Conservation (phyloP, 2,113 vertebrate genomes). For the Leptodactylus fuscus region DNA sequence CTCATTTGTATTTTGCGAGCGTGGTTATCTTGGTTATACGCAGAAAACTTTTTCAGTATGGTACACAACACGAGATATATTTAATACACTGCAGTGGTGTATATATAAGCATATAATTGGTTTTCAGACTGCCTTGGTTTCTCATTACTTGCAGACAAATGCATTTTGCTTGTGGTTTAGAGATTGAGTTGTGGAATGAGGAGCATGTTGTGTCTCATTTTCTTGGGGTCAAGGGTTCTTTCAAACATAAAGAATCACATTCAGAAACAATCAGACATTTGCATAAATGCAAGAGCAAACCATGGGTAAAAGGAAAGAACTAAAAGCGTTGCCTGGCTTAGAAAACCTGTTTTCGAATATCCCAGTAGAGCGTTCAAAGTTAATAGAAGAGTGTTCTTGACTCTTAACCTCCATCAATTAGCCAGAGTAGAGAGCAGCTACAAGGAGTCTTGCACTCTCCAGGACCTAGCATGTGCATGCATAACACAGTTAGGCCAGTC, state of each 20-base stretch:
- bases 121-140: conserved; percentile 43
- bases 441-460: not conserved
- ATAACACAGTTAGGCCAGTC: too few species aligned
- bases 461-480: not conserved
- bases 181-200: conserved; percentile 26
- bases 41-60: conserved; percentile 39
- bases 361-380: not conserved
- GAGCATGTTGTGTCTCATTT: conserved; percentile 48
- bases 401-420: not conserved
- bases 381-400: not conserved
- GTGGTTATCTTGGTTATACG: conserved; percentile 28
- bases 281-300: conserved; percentile 4
- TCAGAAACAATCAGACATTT: conserved; percentile 35
- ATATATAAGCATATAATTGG: conserved; percentile 52
- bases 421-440: not conserved
- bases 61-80: conserved; percentile 9
- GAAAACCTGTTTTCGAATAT: not conserved
- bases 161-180: conserved; percentile 32
- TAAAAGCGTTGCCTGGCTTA: not conserved
- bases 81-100: conserved; percentile 48
- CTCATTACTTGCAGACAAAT: conserved; percentile 58
- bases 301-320: not conserved
- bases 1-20: conserved; percentile 31
- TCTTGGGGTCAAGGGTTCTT: conserved; percentile 44
- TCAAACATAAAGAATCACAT: conserved; percentile 34